Evolutionary conservation across 2,888 invertebrate species (phyloP).

Genomic region (Lordiphosa fenestrarum): DNA sequence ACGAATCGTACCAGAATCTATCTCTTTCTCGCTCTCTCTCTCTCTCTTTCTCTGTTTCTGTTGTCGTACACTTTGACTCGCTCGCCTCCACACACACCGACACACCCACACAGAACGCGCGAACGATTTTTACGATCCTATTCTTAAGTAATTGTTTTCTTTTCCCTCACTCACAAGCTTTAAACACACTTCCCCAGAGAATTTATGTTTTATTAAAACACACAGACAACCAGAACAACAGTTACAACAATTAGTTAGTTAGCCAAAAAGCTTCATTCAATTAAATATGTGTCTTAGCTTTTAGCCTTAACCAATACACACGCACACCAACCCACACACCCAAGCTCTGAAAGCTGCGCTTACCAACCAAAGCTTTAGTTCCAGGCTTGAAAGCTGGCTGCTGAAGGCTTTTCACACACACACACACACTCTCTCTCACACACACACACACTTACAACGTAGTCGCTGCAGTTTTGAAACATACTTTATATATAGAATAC

Average conservation of each 20-base stretch:
- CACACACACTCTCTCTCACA: constrained; percentile 7
- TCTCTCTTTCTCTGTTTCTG: constrained; percentile 28
- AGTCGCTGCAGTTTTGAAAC: constrained; percentile 61
- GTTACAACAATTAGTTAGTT: constrained; percentile 56
- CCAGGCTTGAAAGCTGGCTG: constrained; percentile 1
- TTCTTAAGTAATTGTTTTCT: too few relatives aligned
- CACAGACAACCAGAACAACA: constrained; percentile 34
- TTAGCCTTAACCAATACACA: constrained; percentile 61
- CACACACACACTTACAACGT: constrained; percentile 29
- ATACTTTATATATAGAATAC: constrained; percentile 29
- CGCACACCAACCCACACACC: constrained; percentile 11
- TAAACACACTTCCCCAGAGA: constrained; percentile 6
- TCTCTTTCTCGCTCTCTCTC: constrained; percentile 14
- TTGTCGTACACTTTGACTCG: constrained; percentile 60
- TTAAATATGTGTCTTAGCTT: constrained; percentile 75
- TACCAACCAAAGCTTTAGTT: not conserved
- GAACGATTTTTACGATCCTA: too few relatives aligned
- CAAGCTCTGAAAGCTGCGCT: constrained; percentile 6
- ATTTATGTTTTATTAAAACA: constrained; percentile 13
- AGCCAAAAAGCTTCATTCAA: constrained; percentile 54
- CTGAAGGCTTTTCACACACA: not conserved
- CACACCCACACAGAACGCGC: constrained; percentile 9
- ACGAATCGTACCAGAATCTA: constrained; percentile 11
- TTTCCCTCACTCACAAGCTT: not conserved
- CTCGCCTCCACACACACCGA: constrained; percentile 20